Conservation (phyloP, 2,797 vertebrate species). For the Pipistrellus pygmaeus region DNA sequence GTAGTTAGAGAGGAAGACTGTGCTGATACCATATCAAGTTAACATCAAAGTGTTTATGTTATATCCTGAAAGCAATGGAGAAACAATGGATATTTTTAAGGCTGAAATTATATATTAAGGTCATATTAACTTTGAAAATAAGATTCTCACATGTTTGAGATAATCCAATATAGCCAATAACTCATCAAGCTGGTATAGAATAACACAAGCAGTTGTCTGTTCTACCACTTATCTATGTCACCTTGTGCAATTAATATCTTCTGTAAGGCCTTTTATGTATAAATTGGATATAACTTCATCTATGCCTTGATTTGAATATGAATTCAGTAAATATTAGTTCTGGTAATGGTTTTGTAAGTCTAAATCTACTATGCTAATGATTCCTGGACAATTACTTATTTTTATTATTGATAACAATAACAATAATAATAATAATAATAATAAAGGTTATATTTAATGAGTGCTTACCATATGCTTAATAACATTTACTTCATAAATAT, state of each 20-base stretch:
- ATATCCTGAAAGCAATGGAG: neutral
- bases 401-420: neutral
- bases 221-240: neutral
- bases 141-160: neutral
- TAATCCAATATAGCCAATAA: neutral
- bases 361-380: neutral
- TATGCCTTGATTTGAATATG: neutral
- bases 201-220: neutral
- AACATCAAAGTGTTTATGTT: neutral
- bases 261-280: neutral
- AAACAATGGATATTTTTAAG: neutral
- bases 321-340: constrained; percentile 5
- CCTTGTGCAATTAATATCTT: neutral
- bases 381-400: neutral
- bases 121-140: constrained; percentile 4
- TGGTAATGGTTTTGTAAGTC: neutral
- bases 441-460: neutral
- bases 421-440: constrained; percentile 39
- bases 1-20: neutral
- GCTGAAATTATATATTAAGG: neutral
- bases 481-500: constrained; percentile 41
- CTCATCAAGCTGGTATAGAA: neutral
- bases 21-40: neutral
- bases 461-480: neutral
- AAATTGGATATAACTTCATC: neutral